Percentiles rank a stretch among this genome's conserved stretches.
phyloP scores from a whole-genome alignment of 1,140 invertebrate genomes.

The Berghia stephanieae region DNA sequence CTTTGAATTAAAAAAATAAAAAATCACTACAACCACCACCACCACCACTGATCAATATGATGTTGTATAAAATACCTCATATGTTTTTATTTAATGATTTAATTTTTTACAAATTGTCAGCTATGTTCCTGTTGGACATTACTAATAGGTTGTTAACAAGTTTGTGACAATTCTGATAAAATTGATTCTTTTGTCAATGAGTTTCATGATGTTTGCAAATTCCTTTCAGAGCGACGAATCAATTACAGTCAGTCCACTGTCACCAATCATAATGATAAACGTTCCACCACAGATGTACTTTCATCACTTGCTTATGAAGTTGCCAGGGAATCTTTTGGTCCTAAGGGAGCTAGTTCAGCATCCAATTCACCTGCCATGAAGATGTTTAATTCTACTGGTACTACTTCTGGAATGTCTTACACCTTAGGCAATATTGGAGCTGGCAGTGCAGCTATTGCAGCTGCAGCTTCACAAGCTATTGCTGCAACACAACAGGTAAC shows the following conservation, averaged over 20 bases:
- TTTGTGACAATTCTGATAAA: too few relatives aligned
- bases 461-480: constrained; percentile 94
- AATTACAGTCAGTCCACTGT: constrained; percentile 39
- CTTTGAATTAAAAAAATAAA: too few relatives aligned
- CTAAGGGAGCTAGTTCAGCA: constrained; percentile 46
- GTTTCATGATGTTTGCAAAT: constrained; percentile 16
- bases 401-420: constrained; percentile 41
- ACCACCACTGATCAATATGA: too few relatives aligned
- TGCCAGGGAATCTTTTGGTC: constrained; percentile 57
- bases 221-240: constrained; percentile 57
- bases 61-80: too few relatives aligned
- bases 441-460: constrained; percentile 85
- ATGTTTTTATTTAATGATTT: too few relatives aligned
- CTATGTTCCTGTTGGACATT: too few relatives aligned
- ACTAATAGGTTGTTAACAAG: too few relatives aligned
- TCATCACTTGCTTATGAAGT: constrained; percentile 68
- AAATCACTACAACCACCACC: too few relatives aligned
- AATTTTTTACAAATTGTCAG: too few relatives aligned
- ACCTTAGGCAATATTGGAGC: constrained; percentile 75
- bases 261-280: constrained; percentile 55
- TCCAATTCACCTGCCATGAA: constrained; percentile 57
- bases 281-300: constrained; percentile 73
- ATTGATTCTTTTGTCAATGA: not conserved
- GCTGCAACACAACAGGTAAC: constrained; percentile 88
- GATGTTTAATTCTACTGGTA: constrained; percentile 48